Conservation (phyloP, 1,140 invertebrate genomes). For the Cotesia vestalis region DNA sequence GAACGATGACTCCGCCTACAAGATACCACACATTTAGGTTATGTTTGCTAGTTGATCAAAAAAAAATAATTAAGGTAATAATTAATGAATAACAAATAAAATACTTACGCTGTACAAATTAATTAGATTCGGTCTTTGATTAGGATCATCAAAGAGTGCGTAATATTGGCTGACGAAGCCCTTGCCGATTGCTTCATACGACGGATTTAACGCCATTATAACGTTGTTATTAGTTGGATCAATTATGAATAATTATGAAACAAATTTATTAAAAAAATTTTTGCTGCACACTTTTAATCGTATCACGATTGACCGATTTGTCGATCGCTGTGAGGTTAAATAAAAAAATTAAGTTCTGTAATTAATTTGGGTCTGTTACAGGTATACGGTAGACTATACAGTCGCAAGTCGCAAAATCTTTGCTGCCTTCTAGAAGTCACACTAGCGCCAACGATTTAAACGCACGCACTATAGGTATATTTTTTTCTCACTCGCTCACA, state of each 20-base stretch:
- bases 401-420: too few relatives aligned
- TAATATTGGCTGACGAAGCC: constrained; percentile 95
- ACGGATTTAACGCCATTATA: constrained; percentile 83
- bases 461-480: too few relatives aligned
- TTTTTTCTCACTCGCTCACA: too few relatives aligned
- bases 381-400: too few relatives aligned
- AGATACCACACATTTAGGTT: constrained; percentile 50
- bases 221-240: constrained; percentile 40
- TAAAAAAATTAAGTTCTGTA: too few relatives aligned
- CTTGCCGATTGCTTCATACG: constrained; percentile 91
- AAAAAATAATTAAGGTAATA: constrained; percentile 11
- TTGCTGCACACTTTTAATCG: constrained; percentile 5
- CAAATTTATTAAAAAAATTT: constrained; percentile 21
- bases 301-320: neutral
- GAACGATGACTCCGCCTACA: constrained; percentile 86
- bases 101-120: constrained; percentile 92
- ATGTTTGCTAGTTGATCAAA: constrained; percentile 33
- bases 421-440: too few relatives aligned
- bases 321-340: too few relatives aligned
- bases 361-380: too few relatives aligned
- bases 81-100: constrained; percentile 33
- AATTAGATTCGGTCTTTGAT: constrained; percentile 79
- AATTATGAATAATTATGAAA: constrained; percentile 27
- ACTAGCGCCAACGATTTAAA: neutral
- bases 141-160: constrained; percentile 86